Conservation (phyloP, 1,140 invertebrate genomes). For the Zaprionus africanus region DNA sequence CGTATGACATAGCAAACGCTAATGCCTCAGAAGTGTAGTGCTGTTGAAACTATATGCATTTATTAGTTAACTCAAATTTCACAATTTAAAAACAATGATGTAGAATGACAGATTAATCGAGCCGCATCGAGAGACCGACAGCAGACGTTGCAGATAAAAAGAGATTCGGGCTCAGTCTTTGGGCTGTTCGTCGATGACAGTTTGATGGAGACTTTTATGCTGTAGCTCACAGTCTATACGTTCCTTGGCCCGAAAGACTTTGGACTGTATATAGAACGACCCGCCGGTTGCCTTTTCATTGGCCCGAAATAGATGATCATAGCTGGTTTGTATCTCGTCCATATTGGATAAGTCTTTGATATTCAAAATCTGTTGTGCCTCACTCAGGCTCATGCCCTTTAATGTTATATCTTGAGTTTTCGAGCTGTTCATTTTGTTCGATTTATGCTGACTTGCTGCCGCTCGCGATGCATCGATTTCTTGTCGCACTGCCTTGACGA, state of each 20-base stretch:
- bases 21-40: neutral
- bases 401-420: slow-evolving; percentile 6
- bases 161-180: neutral
- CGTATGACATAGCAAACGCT: no score
- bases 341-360: slow-evolving; percentile 42
- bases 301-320: slow-evolving; percentile 93
- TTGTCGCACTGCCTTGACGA: slow-evolving; percentile 57
- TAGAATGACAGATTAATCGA: neutral
- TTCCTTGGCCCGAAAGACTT: slow-evolving; percentile 97
- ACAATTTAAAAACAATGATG: slow-evolving; percentile 22
- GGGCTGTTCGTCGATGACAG: neutral
- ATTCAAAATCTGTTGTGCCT: slow-evolving; percentile 61
- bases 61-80: slow-evolving; percentile 22
- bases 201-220: slow-evolving; percentile 8
- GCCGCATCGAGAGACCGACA: slow-evolving; percentile 5
- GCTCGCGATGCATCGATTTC: slow-evolving; percentile 58
- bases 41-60: neutral
- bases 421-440: neutral
- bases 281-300: slow-evolving; percentile 97
- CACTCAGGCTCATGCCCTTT: slow-evolving; percentile 59
- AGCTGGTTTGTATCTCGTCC: slow-evolving; percentile 44
- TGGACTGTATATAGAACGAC: slow-evolving; percentile 98
- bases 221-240: slow-evolving; percentile 92
- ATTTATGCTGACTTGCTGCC: slow-evolving; percentile 76
- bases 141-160: slow-evolving; percentile 1